Percentiles rank a stretch among this genome's conserved stretches.
Conservation (phyloP, 2,797 vertebrate species). For the Acipenser ruthenus region DNA sequence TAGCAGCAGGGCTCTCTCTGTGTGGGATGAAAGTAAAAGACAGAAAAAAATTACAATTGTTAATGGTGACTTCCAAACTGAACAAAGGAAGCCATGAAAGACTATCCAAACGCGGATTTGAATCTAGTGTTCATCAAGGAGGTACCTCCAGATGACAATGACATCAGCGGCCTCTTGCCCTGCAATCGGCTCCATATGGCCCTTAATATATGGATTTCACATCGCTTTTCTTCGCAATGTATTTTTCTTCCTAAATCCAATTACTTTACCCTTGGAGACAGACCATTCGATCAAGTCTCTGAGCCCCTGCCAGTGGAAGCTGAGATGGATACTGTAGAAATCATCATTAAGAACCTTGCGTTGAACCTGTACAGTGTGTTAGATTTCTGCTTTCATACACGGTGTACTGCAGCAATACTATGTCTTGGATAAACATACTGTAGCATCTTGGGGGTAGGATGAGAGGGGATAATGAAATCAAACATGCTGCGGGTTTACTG, state of each 20-base stretch:
- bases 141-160: neutral
- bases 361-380: conserved; percentile 27
- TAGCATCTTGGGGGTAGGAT: conserved; percentile 40
- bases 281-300: conserved; percentile 40
- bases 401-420: conserved; percentile 26
- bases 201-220: conserved; percentile 40
- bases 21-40: too few relatives aligned
- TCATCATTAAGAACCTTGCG: conserved; percentile 42
- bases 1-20: too few relatives aligned
- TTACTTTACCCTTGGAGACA: conserved; percentile 41
- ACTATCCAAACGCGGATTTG: too few relatives aligned
- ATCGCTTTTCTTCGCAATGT: conserved; percentile 29
- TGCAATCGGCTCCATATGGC: conserved; percentile 50
- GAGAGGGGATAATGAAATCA: conserved; percentile 11
- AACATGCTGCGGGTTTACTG: conserved; percentile 31
- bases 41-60: too few relatives aligned
- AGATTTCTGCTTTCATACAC: conserved; percentile 25
- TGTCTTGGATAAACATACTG: conserved; percentile 12
- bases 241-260: conserved; percentile 30
- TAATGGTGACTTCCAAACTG: too few relatives aligned
- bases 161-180: neutral
- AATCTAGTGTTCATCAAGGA: too few relatives aligned
- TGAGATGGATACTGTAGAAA: conserved; percentile 48
- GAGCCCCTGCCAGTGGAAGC: conserved; percentile 40
- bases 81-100: too few relatives aligned